A percentile compares a stretch with the other conserved stretches of the same genome.
phyloP scores from a whole-genome alignment of 2,888 invertebrate genomes.

The Apeira syringaria region DNA sequence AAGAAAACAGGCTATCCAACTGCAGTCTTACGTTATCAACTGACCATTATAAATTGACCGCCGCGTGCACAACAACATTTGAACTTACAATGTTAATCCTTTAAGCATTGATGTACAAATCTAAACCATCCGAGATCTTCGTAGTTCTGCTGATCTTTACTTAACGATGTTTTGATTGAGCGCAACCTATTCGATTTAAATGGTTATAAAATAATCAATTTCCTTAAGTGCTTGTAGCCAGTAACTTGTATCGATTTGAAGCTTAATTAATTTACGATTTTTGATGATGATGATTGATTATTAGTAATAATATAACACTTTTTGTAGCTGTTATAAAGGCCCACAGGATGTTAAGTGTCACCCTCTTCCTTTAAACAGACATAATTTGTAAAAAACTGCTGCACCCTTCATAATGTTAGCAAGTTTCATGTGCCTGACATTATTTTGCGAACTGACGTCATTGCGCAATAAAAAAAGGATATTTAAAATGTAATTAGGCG shows the following conservation, averaged over 20 bases:
- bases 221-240: constrained; percentile 14
- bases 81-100: neutral
- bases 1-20: constrained; percentile 2
- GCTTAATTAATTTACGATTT: constrained; percentile 22
- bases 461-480: no score
- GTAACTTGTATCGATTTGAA: constrained; percentile 21
- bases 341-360: no score
- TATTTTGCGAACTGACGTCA: no score
- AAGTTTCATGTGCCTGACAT: no score
- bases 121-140: constrained; percentile 19
- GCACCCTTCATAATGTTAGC: no score
- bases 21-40: neutral
- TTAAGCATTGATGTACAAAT: no score
- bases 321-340: no score
- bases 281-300: no score
- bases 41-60: neutral
- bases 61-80: constrained; percentile 22
- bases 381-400: no score
- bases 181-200: constrained; percentile 41
- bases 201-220: constrained; percentile 28
- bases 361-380: no score
- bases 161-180: constrained; percentile 42
- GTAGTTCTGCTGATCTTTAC: constrained; percentile 15
- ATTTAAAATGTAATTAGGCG: no score
- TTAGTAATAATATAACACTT: no score